Conservation (phyloP, 2,113 vertebrate genomes). For the Tragelaphus scriptus region DNA sequence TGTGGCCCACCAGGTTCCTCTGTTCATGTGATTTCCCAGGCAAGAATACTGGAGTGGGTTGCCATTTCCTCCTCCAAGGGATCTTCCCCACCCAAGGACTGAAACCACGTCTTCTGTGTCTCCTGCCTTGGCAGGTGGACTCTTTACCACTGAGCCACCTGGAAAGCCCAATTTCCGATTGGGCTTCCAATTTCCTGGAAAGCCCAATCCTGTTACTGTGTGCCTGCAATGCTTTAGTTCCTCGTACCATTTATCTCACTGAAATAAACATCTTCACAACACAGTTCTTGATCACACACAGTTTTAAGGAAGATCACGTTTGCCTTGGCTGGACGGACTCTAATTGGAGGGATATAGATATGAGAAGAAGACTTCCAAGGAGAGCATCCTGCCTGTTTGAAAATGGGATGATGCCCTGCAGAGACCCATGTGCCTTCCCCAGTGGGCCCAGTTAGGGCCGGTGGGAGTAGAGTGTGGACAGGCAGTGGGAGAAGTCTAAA, state of each 20-base stretch:
- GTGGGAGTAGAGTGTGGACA: neutral
- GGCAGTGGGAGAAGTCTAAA: neutral
- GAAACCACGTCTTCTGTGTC: neutral
- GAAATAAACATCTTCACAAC: neutral
- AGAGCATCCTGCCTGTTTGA: neutral
- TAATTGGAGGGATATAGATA: neutral
- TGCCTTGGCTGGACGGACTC: neutral
- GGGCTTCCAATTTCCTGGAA: no score
- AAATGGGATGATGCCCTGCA: neutral
- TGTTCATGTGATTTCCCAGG: neutral
- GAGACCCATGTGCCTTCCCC: neutral
- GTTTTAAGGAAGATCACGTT: neutral
- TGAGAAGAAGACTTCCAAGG: neutral
- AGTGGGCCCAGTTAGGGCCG: accelerated
- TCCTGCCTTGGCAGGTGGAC: neutral
- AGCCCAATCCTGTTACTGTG: neutral
- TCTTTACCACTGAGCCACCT: neutral
- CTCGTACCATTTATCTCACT: neutral
- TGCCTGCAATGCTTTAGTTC: neutral
- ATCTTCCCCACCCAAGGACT: neutral
- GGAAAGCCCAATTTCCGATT: neutral
- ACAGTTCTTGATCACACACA: neutral
- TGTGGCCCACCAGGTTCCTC: neutral
- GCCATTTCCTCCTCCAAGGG: neutral
- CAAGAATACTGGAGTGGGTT: neutral